Percentiles rank a stretch among this genome's conserved stretches.
These are phyloP conservation scores for Drosophila maculinotata DNA, from an alignment of 2,888 invertebrate genomes.

Conservation along the genomic window DNA sequence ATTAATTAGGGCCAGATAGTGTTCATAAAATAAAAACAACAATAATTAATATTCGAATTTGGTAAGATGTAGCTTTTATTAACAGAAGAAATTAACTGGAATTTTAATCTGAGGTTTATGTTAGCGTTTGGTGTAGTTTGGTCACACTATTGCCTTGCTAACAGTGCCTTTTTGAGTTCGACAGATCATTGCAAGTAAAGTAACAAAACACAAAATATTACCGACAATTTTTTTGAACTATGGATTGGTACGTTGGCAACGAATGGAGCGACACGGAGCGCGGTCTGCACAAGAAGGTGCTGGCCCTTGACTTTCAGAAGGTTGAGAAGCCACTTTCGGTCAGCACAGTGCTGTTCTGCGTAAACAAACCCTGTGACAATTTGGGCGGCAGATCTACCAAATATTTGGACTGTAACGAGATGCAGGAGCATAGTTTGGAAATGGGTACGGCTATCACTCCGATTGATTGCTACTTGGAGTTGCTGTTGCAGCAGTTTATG, in stretches of 20 bases:
- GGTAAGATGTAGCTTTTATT: background rate
- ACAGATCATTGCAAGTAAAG: conserved; percentile 5
- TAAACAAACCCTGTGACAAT: conserved; percentile 67
- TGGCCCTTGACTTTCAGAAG: conserved; percentile 69
- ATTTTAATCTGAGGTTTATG: too few relatives aligned
- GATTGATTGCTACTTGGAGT: conserved; percentile 85
- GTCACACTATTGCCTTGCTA: conserved; percentile 15
- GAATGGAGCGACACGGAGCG: conserved; percentile 76
- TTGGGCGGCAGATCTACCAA: conserved; percentile 68
- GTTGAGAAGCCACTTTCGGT: conserved; percentile 80
- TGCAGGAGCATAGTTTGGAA: conserved; percentile 55
- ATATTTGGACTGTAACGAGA: conserved; percentile 51
- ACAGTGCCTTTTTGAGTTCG: conserved; percentile 1
- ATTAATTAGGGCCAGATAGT: background rate
- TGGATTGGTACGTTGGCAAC: conserved; percentile 83
- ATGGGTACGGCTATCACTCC: conserved; percentile 85
- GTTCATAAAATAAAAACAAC: background rate
- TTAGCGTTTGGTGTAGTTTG: background rate
- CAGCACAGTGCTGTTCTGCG: conserved; percentile 76
- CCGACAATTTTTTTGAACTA: too few relatives aligned
- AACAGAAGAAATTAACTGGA: background rate
- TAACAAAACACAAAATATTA: too few relatives aligned
- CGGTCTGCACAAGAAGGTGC: conserved; percentile 82
- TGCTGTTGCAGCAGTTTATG: conserved; percentile 85
- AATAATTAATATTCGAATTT: too few relatives aligned